These are phyloP conservation scores for Desoria tigrina DNA, from an alignment of 2,888 invertebrate species.

Conservation along the genomic window DNA sequence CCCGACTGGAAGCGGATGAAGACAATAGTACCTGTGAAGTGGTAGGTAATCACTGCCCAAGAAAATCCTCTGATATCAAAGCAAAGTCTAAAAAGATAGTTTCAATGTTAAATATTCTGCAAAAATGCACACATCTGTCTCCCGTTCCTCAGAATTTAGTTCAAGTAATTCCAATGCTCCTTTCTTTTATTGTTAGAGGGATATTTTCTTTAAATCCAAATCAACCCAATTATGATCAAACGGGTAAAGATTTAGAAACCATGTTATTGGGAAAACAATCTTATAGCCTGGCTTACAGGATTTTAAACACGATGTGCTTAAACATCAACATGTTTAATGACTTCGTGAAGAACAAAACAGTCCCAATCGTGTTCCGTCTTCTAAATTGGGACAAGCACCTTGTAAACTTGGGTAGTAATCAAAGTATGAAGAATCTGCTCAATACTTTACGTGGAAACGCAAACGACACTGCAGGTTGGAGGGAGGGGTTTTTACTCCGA, in stretches of 20 bases:
- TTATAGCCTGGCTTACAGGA: slow-evolving; percentile 38
- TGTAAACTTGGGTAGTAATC: background rate
- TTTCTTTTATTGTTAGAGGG: slow-evolving; percentile 31
- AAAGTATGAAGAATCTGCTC: slow-evolving; percentile 23
- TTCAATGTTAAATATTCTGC: slow-evolving; percentile 37
- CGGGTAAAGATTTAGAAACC: slow-evolving; percentile 30
- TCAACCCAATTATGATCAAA: slow-evolving; percentile 14
- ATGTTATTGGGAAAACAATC: slow-evolving; percentile 27
- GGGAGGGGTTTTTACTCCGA: slow-evolving; percentile 40
- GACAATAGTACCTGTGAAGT: background rate
- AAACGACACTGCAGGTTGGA: slow-evolving; percentile 44
- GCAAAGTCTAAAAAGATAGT: slow-evolving; percentile 38
- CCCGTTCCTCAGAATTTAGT: slow-evolving; percentile 4
- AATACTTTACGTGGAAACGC: slow-evolving; percentile 24
- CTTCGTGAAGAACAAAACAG: slow-evolving; percentile 23
- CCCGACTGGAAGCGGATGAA: slow-evolving; percentile 14
- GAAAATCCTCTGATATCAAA: slow-evolving; percentile 30
- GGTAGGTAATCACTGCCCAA: background rate
- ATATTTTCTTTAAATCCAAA: slow-evolving; percentile 36
- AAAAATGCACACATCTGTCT: slow-evolving; percentile 19
- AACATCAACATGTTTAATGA: slow-evolving; percentile 30
- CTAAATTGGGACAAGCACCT: slow-evolving; percentile 14
- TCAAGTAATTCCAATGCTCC: slow-evolving; percentile 1
- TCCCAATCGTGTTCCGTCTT: slow-evolving; percentile 30
- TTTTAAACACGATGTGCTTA: slow-evolving; percentile 31